These are phyloP conservation scores for Sinocyclocheilus grahami DNA, from an alignment of 2,113 vertebrate species.

Conservation along the genomic window DNA sequence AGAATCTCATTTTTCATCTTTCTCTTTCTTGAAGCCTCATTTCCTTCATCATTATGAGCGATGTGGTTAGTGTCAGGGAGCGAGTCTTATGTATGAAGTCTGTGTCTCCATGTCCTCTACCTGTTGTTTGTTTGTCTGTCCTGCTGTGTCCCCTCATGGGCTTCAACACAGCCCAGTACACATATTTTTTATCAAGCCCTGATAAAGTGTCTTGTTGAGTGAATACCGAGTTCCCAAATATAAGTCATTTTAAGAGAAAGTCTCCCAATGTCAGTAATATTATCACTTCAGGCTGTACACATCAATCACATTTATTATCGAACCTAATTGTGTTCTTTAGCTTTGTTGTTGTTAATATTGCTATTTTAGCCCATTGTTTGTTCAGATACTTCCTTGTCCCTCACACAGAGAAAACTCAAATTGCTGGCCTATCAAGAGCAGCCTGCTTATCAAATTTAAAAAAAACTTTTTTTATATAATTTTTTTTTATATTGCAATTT, in stretches of 20 bases:
- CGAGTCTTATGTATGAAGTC: slow-evolving; percentile 51
- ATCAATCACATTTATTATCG: neutral
- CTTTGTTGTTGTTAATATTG: neutral
- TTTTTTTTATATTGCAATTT: no score
- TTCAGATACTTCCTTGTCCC: neutral
- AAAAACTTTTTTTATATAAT: no score
- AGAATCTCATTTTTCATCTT: neutral
- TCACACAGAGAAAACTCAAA: neutral
- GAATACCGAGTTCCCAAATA: neutral
- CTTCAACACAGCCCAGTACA: slow-evolving; percentile 2
- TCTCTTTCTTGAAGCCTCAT: neutral
- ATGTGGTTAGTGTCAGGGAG: slow-evolving; percentile 58
- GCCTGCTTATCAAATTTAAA: neutral
- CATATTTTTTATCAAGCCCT: neutral
- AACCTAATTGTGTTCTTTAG: neutral
- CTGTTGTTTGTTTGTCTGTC: slow-evolving; percentile 55
- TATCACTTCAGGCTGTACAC: neutral
- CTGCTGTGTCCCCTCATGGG: slow-evolving; percentile 32
- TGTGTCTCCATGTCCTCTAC: slow-evolving; percentile 56
- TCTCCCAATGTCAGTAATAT: neutral
- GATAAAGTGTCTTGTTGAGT: neutral
- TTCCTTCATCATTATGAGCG: slow-evolving; percentile 44
- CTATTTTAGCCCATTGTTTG: neutral
- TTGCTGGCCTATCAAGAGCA: neutral
- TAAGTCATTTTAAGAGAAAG: neutral